Percentiles rank a stretch among this genome's conserved stretches.
Conservation (phyloP, 1,140 invertebrate species). For the Trichonephila clavipes region DNA sequence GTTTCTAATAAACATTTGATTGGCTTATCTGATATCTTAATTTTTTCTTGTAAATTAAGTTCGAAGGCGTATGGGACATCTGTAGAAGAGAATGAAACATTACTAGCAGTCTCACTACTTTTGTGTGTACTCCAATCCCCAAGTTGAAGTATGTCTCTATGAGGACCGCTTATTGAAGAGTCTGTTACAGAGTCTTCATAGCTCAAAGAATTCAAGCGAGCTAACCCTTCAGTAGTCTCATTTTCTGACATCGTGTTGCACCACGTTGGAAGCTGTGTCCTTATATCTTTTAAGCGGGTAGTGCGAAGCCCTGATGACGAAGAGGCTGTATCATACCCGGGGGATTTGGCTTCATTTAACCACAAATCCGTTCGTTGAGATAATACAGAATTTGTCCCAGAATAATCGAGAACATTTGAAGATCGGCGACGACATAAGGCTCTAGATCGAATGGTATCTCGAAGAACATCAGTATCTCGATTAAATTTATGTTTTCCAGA, state of each 20-base stretch:
- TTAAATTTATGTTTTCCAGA: constrained; percentile 7
- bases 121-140: constrained; percentile 72
- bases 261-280: constrained; percentile 67
- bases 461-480: constrained; percentile 47
- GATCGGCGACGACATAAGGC: constrained; percentile 43
- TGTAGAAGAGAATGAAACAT: constrained; percentile 72
- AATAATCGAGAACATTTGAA: constrained; percentile 66
- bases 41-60: constrained; percentile 80
- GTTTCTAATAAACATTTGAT: constrained; percentile 81
- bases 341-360: constrained; percentile 39
- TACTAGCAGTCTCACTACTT: constrained; percentile 77
- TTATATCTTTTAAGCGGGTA: constrained; percentile 37
- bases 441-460: constrained; percentile 45
- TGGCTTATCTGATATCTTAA: constrained; percentile 83
- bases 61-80: constrained; percentile 79
- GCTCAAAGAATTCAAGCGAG: constrained; percentile 30
- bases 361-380: constrained; percentile 64
- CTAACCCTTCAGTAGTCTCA: constrained; percentile 32
- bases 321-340: constrained; percentile 50
- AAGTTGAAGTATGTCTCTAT: constrained; percentile 57
- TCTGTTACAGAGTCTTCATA: constrained; percentile 62
- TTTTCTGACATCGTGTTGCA: constrained; percentile 49
- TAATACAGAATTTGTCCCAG: constrained; percentile 40
- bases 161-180: constrained; percentile 56
- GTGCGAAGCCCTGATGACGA: constrained; percentile 22